These are phyloP conservation scores for Panzeria rudis DNA, from an alignment of 2,888 invertebrate species.

Conservation along the genomic window DNA sequence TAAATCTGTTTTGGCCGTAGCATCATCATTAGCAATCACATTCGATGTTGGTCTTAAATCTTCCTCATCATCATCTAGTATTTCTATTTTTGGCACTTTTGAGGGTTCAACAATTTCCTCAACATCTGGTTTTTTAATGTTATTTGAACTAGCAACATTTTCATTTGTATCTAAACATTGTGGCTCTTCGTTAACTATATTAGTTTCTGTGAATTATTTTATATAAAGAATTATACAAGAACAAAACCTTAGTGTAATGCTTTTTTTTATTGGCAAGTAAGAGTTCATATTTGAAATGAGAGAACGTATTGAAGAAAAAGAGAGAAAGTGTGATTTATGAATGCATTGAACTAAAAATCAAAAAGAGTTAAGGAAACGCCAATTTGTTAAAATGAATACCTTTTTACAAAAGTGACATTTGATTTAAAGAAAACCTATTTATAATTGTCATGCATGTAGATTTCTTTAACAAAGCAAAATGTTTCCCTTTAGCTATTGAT, in stretches of 20 bases:
- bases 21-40: constrained; percentile 4
- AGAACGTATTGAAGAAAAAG: constrained; percentile 41
- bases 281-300: constrained; percentile 38
- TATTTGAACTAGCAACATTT: constrained; percentile 36
- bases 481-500: constrained; percentile 21
- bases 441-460: constrained; percentile 50
- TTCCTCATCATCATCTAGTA: constrained; percentile 73
- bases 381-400: constrained; percentile 45
- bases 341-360: constrained; percentile 52
- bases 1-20: neutral
- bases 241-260: constrained; percentile 63
- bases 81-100: constrained; percentile 76
- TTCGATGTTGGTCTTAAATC: constrained; percentile 32
- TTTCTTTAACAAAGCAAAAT: constrained; percentile 33
- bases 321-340: constrained; percentile 47
- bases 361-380: constrained; percentile 32
- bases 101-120: constrained; percentile 54
- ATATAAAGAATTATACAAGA: constrained; percentile 62
- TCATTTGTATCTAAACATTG: constrained; percentile 53
- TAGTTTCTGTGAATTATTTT: constrained; percentile 65
- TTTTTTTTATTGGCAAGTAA: constrained; percentile 45
- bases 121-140: constrained; percentile 21
- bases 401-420: constrained; percentile 23
- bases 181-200: constrained; percentile 50
- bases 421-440: constrained; percentile 30